phyloP scores from a whole-genome alignment of 2,888 invertebrate genomes.

The Cinara cedri region DNA sequence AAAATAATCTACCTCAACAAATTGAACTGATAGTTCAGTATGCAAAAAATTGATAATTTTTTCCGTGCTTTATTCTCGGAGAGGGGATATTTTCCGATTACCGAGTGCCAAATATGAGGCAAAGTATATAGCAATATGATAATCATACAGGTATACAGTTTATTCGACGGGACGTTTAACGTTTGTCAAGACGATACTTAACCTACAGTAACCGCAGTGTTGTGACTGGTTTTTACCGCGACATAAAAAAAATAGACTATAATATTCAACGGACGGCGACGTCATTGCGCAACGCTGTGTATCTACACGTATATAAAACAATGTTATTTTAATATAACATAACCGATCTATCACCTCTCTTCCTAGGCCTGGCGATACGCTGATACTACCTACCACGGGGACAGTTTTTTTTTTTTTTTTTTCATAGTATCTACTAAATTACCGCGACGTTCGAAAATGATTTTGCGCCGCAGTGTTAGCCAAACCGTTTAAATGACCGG shows the following conservation, averaged over 20 bases:
- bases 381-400: not conserved
- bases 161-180: not conserved
- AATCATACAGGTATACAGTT: not conserved
- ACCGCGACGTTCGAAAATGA: too few species aligned
- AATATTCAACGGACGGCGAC: slow-evolving; percentile 35
- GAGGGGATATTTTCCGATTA: too few species aligned
- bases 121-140: too few species aligned
- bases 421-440: too few species aligned
- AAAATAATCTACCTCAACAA: too few species aligned
- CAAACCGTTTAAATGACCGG: slow-evolving; percentile 50
- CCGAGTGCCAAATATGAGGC: too few species aligned
- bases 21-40: too few species aligned
- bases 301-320: not conserved
- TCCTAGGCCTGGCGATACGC: not conserved
- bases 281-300: not conserved
- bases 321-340: not conserved
- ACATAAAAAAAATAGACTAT: slow-evolving; percentile 2
- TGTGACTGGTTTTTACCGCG: not conserved
- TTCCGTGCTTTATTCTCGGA: too few species aligned
- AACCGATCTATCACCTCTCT: slow-evolving; percentile 29
- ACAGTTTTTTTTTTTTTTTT: not conserved
- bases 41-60: too few species aligned
- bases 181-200: not conserved
- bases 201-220: not conserved
- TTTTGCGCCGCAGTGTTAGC: slow-evolving; percentile 14